These are phyloP conservation scores for Caenorhabditis brenneri DNA, from an alignment of 1,140 invertebrate genomes.

Conservation along the genomic window DNA sequence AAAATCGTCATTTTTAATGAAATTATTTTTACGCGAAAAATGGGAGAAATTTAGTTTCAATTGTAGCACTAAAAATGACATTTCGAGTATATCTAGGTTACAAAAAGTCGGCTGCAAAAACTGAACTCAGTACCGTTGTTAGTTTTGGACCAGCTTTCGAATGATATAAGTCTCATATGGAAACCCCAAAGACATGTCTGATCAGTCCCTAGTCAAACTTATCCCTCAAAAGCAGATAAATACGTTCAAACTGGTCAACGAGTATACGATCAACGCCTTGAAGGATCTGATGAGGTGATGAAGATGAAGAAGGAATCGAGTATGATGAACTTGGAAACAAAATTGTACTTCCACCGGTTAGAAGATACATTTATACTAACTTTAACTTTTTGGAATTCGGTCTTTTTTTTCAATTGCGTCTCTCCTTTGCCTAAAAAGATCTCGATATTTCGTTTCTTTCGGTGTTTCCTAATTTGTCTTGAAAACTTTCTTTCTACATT, in stretches of 20 bases:
- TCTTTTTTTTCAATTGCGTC: too few relatives aligned
- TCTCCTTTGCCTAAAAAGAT: neutral
- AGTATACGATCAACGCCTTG: slow-evolving; percentile 48
- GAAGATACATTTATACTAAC: slow-evolving; percentile 52
- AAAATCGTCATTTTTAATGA: too few relatives aligned
- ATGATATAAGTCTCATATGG: too few relatives aligned
- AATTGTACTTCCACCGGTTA: neutral
- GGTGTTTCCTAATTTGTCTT: neutral
- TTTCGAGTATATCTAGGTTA: too few relatives aligned
- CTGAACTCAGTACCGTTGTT: too few relatives aligned
- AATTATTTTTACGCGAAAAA: too few relatives aligned
- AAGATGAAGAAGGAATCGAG: slow-evolving; percentile 45
- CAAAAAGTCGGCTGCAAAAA: too few relatives aligned
- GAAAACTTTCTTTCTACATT: neutral
- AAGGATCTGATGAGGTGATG: slow-evolving; percentile 30
- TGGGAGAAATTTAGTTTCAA: too few relatives aligned
- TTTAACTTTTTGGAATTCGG: neutral
- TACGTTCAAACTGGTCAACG: slow-evolving; percentile 53
- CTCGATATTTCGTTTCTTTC: neutral
- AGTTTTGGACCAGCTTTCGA: too few relatives aligned
- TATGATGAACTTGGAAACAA: slow-evolving; percentile 45
- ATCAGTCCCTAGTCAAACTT: slow-evolving; percentile 55
- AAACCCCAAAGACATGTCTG: too few relatives aligned
- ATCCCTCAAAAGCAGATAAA: slow-evolving; percentile 50
- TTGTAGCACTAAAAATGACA: too few relatives aligned